phyloP scores from a whole-genome alignment of 1,140 invertebrate species.

The Tetragonula clypearis region DNA sequence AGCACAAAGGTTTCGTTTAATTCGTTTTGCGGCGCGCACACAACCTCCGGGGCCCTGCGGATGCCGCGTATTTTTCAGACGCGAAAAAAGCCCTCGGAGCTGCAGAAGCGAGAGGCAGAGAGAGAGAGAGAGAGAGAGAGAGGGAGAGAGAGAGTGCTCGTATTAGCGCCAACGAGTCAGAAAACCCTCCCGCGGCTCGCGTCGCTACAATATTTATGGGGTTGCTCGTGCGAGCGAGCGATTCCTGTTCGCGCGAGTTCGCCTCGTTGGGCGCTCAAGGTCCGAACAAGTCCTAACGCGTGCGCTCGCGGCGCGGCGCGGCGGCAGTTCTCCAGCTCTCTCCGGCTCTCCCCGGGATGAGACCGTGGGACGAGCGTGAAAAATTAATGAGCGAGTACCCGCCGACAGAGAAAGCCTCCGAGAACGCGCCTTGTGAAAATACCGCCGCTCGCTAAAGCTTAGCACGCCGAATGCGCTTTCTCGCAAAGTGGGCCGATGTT shows the following conservation, averaged over 20 bases:
- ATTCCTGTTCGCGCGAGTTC: slow-evolving; percentile 69
- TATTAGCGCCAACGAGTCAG: slow-evolving; percentile 70
- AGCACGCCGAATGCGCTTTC: not conserved
- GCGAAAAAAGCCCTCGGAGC: slow-evolving; percentile 56
- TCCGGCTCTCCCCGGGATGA: slow-evolving; percentile 36
- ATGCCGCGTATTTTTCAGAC: slow-evolving; percentile 62
- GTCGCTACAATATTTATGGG: slow-evolving; percentile 72
- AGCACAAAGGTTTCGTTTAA: slow-evolving; percentile 43
- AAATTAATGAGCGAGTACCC: slow-evolving; percentile 65
- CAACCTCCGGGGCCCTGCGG: not conserved
- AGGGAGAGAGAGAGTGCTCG: slow-evolving; percentile 38
- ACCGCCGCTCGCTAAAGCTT: not conserved
- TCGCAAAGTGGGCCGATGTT: slow-evolving; percentile 18
- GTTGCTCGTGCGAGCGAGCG: slow-evolving; percentile 69
- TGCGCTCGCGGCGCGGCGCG: slow-evolving; percentile 37
- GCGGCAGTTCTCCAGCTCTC: no score
- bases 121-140: no score
- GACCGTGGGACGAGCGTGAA: slow-evolving; percentile 62
- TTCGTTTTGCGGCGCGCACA: slow-evolving; percentile 24
- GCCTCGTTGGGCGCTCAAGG: slow-evolving; percentile 67
- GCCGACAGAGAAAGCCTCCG: slow-evolving; percentile 36
- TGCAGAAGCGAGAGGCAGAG: slow-evolving; percentile 30
- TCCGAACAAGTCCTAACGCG: slow-evolving; percentile 67
- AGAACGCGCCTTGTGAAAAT: slow-evolving; percentile 43
- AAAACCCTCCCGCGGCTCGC: slow-evolving; percentile 68